phyloP scores from a whole-genome alignment of 2,888 invertebrate genomes.

The Helleia helle region DNA sequence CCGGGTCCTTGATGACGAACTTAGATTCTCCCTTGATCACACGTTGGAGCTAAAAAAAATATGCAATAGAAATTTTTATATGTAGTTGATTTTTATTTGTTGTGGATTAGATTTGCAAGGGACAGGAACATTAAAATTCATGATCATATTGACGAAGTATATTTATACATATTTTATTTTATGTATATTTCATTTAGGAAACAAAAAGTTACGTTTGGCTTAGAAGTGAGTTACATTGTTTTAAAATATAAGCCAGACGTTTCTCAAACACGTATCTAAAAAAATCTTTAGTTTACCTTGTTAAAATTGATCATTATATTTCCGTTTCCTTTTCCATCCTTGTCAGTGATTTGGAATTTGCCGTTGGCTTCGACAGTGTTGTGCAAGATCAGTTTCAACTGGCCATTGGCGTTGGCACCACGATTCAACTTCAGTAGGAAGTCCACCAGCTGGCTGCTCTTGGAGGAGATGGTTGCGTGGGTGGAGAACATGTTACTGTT shows the following conservation, averaged over 20 bases:
- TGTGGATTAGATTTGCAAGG: no score
- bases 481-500: slow-evolving; percentile 61
- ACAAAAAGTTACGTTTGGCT: no score
- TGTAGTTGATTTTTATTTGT: no score
- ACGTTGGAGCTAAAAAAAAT: slow-evolving; percentile 58
- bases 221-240: no score
- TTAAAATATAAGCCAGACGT: no score
- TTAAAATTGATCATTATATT: slow-evolving; percentile 74
- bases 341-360: slow-evolving; percentile 73
- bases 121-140: no score
- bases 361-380: slow-evolving; percentile 76
- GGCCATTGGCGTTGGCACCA: slow-evolving; percentile 52
- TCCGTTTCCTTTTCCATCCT: slow-evolving; percentile 78
- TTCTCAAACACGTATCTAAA: no score
- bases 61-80: no score
- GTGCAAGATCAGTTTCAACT: slow-evolving; percentile 75
- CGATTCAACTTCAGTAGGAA: slow-evolving; percentile 62
- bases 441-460: slow-evolving; percentile 65
- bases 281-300: no score
- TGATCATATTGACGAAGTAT: no score
- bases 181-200: no score
- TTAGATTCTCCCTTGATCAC: slow-evolving; percentile 77
- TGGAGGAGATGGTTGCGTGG: slow-evolving; percentile 61
- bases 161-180: no score
- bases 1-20: slow-evolving; percentile 74